Conservation (phyloP, 2,113 vertebrate species). For the Scalopus aquaticus region DNA sequence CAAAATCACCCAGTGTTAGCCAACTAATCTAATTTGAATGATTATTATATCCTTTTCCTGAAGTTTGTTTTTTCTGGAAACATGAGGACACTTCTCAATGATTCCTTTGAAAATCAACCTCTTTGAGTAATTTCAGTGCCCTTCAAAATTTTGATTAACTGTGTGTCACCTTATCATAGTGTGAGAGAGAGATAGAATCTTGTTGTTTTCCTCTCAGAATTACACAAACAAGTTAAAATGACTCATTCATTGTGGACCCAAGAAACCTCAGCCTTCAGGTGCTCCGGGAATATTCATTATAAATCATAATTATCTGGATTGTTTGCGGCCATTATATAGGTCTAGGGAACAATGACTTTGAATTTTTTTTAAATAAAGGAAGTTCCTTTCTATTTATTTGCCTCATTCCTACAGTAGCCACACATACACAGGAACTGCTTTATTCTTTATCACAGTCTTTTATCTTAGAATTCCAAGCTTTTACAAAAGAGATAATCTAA, state of each 20-base stretch:
- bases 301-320: slow-evolving; percentile 69
- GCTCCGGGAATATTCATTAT: slow-evolving; percentile 57
- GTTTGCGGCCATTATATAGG: slow-evolving; percentile 1
- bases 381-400: slow-evolving; percentile 62
- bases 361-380: slow-evolving; percentile 46
- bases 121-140: slow-evolving; percentile 76
- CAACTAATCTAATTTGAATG: slow-evolving; percentile 46
- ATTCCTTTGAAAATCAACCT: slow-evolving; percentile 68
- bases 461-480: neutral
- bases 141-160: slow-evolving; percentile 81
- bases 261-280: slow-evolving; percentile 61
- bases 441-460: slow-evolving; percentile 56
- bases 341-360: slow-evolving; percentile 42
- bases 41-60: slow-evolving; percentile 71
- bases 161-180: slow-evolving; percentile 80
- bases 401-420: slow-evolving; percentile 46
- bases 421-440: neutral
- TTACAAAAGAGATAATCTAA: neutral
- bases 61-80: slow-evolving; percentile 72
- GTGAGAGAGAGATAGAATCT: slow-evolving; percentile 70
- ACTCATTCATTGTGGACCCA: slow-evolving; percentile 70
- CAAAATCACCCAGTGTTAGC: neutral
- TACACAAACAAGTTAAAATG: slow-evolving; percentile 81
- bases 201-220: slow-evolving; percentile 81
- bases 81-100: slow-evolving; percentile 56